A percentile compares a stretch with the other conserved stretches of the same genome.
Evolutionary conservation across 2,113 vertebrate genomes (phyloP).

Genomic region (Genyomyrus donnyi): DNA sequence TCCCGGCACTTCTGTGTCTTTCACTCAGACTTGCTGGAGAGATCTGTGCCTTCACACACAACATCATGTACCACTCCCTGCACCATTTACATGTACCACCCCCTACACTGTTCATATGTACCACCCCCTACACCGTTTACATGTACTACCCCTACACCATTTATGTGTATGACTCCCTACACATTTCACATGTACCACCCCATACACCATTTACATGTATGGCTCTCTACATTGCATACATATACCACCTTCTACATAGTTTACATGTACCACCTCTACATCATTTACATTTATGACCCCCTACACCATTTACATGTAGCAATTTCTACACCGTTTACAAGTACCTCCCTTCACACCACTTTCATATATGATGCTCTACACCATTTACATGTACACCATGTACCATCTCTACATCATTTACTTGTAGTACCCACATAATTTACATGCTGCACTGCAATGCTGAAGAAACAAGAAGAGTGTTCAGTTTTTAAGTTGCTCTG

Average conservation of each 20-base stretch:
- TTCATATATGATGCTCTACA: neutral
- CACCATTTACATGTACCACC: neutral
- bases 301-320: neutral
- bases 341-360: neutral
- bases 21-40: neutral
- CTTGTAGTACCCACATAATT: neutral
- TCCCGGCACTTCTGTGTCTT: neutral
- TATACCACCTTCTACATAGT: neutral
- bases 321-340: neutral
- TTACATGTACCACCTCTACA: neutral
- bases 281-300: neutral
- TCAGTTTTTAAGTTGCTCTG: neutral
- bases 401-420: neutral
- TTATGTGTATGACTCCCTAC: neutral
- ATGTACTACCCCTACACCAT: neutral
- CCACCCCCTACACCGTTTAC: neutral
- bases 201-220: neutral
- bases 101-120: neutral
- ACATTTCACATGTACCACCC: neutral
- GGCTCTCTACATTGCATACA: accelerated
- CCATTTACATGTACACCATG: neutral
- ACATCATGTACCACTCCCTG: neutral
- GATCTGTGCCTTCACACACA: neutral
- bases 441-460: neutral
- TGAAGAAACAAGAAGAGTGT: neutral